A percentile compares a stretch with the other conserved stretches of the same genome.
These are phyloP conservation scores for Chromobotia macracanthus DNA, from an alignment of 2,797 vertebrate species.

Conservation along the genomic window DNA sequence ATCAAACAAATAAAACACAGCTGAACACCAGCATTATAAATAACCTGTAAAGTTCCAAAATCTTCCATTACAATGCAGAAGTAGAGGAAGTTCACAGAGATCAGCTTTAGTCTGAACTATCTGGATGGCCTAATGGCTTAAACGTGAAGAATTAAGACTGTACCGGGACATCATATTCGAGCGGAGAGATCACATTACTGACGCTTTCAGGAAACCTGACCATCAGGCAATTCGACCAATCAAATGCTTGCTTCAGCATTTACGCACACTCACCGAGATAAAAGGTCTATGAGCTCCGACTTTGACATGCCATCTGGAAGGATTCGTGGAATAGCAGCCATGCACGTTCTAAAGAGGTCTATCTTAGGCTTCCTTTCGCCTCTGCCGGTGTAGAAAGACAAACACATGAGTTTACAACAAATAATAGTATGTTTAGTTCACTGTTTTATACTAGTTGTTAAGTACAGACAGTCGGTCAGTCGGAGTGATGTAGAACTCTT, in stretches of 20 bases:
- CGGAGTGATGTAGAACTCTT: background rate
- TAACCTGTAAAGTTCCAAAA: background rate
- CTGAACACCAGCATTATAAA: background rate
- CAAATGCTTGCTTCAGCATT: background rate
- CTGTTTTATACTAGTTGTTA: too few relatives aligned
- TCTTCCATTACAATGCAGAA: background rate
- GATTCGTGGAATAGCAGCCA: constrained; percentile 95
- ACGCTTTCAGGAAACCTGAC: constrained; percentile 47
- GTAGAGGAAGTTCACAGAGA: background rate
- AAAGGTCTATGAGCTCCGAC: constrained; percentile 94
- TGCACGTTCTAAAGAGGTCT: constrained; percentile 95
- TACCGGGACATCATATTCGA: constrained; percentile 32
- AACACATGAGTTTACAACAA: background rate
- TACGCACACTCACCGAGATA: constrained; percentile 83
- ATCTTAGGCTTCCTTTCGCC: constrained; percentile 99
- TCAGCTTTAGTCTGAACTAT: constrained; percentile 6
- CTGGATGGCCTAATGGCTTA: constrained; percentile 41
- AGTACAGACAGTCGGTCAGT: too few relatives aligned
- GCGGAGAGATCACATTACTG: constrained; percentile 28
- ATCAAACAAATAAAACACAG: background rate
- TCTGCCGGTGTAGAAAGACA: constrained; percentile 66
- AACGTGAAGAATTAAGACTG: constrained; percentile 48
- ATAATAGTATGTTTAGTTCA: background rate
- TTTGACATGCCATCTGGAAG: constrained; percentile 98
- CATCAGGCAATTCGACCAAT: constrained; percentile 17